Evolutionary conservation across 2,113 vertebrate species (phyloP).

Genomic region (Lagopus muta): DNA sequence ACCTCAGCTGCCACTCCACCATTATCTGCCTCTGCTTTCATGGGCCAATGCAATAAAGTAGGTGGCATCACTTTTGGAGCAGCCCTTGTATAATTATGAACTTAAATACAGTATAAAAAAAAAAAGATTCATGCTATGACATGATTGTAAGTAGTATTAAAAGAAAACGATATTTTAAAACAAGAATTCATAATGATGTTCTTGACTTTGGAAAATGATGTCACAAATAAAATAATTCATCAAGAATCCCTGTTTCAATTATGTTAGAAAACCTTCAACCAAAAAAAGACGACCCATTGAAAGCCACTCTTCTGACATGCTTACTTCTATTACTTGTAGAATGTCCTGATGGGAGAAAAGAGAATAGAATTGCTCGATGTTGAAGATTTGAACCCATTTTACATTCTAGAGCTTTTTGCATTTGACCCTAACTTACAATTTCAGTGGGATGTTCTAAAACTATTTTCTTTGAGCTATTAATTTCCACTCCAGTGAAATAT

Average conservation of each 20-base stretch:
- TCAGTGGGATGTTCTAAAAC: not conserved
- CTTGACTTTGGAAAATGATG: not conserved
- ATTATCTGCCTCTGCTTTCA: no score
- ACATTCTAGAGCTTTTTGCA: not conserved
- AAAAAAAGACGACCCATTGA: not conserved
- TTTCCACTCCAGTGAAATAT: not conserved
- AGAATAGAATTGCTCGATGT: not conserved
- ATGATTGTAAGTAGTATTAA: not conserved
- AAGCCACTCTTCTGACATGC: not conserved
- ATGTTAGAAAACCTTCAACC: accelerated
- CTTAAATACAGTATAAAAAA: not conserved
- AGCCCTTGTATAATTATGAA: no score
- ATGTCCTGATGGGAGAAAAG: not conserved
- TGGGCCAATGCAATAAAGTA: no score
- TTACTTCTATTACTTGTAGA: not conserved
- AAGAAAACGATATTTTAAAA: not conserved
- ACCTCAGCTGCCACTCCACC: no score
- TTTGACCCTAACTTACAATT: not conserved
- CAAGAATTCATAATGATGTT: not conserved
- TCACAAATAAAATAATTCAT: not conserved
- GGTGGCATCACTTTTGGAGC: no score
- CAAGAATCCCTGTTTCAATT: not conserved
- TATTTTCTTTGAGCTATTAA: not conserved
- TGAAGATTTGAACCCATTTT: not conserved
- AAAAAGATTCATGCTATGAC: not conserved